Evolutionary conservation across 2,797 vertebrate species (phyloP), one percentile per base, ranked within the genome.

Genomic region (Lithobates sylvaticus): DNA sequence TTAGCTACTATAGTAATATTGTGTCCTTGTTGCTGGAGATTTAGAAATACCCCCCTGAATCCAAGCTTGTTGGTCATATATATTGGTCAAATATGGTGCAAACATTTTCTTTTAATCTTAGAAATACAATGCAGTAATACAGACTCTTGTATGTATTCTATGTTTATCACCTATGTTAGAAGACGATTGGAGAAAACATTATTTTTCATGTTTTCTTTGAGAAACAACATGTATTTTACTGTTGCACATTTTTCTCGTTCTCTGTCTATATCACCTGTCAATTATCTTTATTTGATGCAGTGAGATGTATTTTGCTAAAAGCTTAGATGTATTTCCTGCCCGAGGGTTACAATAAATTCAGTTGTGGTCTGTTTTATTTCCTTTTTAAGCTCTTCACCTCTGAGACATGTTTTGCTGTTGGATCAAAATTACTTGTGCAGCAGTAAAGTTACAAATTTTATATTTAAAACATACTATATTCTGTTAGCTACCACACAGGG

Each of bases 181-280:
- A 70, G 67, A 50, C 44, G 76, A 73, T 79, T 73, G 54, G 69
- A 73, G 34, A 44, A 50, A 44, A 68, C 61, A 29, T 58, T 78
- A 58, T 75, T 68, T 75, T 61, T 61, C 81, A 75, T 86, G 84
- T 81, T 80, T 81, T 76, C 64, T 86, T 86, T 81, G 78, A 81
- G 72, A 34, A 76, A 74, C 71, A 86, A 44, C 72, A 76, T 81
- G 47, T 44, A 76, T 81, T 50, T 74, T 42, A 75, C 58, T 21
- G 70, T 44, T 78, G 61, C 29, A 81, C 75, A 12, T 15, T 86
- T 58, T 81, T 76, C 16, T n/a, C 47, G 70, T 69, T 81, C 78
- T 76, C n/a, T 78, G 0, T 21, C 18, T 85, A 74, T 84, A 54
- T 78, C 72, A 61, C 73, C 83, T 2, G 13, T 79, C 47, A n/a